Percentiles rank a stretch among this genome's conserved stretches.
Evolutionary conservation across 2,797 vertebrate species (phyloP).

Genomic region (Schizopygopsis malacanthus): DNA sequence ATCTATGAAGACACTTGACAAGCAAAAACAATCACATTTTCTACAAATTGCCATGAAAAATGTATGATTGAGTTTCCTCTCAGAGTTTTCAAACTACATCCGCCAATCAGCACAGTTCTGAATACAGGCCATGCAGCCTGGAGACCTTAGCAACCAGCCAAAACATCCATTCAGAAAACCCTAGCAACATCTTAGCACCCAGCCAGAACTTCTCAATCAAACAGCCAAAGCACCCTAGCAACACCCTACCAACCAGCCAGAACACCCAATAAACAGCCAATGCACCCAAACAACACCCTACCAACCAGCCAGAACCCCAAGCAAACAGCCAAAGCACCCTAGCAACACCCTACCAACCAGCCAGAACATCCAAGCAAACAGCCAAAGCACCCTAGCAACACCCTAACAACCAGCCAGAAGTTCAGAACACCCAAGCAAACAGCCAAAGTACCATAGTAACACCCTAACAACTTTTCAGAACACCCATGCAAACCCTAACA

Average conservation of each 20-base stretch:
- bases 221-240: neutral
- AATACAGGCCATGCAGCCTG: neutral
- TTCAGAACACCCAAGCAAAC: too few species aligned
- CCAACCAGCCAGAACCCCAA: neutral
- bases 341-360: neutral
- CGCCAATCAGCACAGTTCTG: neutral
- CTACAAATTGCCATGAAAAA: neutral
- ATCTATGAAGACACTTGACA: neutral
- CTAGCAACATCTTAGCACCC: neutral
- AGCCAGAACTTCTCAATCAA: neutral
- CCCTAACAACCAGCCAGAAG: too few species aligned
- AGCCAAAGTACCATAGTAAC: neutral
- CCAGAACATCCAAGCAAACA: neutral
- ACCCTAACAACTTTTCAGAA: neutral
- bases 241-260: neutral
- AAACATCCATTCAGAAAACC: too few species aligned
- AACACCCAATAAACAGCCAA: neutral
- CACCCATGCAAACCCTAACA: neutral
- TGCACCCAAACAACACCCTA: neutral
- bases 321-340: neutral
- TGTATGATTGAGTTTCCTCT: neutral
- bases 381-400: too few species aligned
- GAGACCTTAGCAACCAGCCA: neutral
- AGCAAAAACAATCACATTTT: neutral
- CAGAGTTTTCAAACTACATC: neutral